Evolutionary conservation across 2,797 vertebrate genomes (phyloP).

Genomic region (Enteromius anoplus): DNA sequence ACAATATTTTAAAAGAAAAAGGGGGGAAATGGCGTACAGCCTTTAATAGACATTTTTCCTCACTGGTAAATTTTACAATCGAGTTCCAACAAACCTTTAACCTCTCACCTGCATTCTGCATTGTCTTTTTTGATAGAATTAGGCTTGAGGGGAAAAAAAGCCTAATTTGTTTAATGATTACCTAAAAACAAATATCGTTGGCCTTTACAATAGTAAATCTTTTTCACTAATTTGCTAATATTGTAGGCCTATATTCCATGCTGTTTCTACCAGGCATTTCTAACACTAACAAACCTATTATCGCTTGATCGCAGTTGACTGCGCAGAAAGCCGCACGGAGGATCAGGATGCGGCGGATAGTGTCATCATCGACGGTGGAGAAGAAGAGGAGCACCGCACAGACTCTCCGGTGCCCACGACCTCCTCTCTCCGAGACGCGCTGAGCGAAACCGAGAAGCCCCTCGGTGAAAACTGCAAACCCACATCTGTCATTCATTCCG

Average conservation of each 20-base stretch:
- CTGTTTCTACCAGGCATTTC: background rate
- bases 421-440: constrained; percentile 61
- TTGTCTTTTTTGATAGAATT: background rate
- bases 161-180: no score
- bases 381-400: constrained; percentile 72
- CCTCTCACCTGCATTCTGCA: background rate
- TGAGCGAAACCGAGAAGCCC: constrained; percentile 56
- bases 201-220: background rate
- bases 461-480: constrained; percentile 68
- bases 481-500: constrained; percentile 80
- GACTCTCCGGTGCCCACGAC: constrained; percentile 60
- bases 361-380: constrained; percentile 76
- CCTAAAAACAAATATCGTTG: no score
- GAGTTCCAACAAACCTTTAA: background rate
- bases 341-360: constrained; percentile 58
- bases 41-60: background rate
- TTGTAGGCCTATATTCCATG: background rate
- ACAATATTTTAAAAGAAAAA: background rate
- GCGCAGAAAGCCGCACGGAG: constrained; percentile 60
- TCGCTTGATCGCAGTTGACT: constrained; percentile 46
- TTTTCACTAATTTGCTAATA: background rate
- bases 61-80: background rate
- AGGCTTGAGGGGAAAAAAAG: no score
- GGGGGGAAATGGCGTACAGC: background rate
- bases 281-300: background rate